phyloP scores from a whole-genome alignment of 2,797 vertebrate genomes.

The Ctenosaura bakeri region DNA sequence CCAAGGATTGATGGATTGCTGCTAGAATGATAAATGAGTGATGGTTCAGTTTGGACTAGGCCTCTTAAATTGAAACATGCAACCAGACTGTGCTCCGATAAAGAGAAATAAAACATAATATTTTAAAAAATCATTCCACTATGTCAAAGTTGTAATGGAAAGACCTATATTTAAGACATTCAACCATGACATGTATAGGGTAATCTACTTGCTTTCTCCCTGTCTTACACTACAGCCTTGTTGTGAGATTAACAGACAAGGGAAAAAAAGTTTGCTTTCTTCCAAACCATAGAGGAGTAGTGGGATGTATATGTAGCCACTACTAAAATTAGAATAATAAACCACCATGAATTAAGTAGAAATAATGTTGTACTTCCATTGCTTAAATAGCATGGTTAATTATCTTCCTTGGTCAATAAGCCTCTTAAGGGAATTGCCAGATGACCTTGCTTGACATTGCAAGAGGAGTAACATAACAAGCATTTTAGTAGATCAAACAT shows the following conservation, averaged over 20 bases:
- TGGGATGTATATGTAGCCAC: too few relatives aligned
- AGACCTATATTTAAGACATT: not conserved
- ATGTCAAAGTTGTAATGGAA: not conserved
- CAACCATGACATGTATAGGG: not conserved
- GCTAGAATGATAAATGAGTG: slow-evolving; percentile 38
- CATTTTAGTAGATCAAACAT: not conserved
- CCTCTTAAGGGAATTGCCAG: slow-evolving; percentile 24
- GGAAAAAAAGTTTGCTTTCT: too few relatives aligned
- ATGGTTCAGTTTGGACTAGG: slow-evolving; percentile 25
- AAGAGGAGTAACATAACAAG: not conserved
- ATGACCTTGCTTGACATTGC: not conserved
- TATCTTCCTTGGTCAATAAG: not conserved
- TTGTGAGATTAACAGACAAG: too few relatives aligned
- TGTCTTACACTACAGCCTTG: too few relatives aligned
- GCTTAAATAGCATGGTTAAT: not conserved
- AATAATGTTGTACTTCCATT: not conserved
- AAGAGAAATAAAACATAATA: not conserved
- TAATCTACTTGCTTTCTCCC: too few relatives aligned
- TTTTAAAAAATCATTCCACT: not conserved
- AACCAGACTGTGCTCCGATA: not conserved
- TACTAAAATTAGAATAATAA: slow-evolving; percentile 28
- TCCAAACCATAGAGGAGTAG: too few relatives aligned
- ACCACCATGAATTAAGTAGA: slow-evolving; percentile 22
- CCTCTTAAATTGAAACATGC: not conserved
- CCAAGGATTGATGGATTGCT: slow-evolving; percentile 45